These are phyloP conservation scores for Poeciliopsis presidionis DNA, from an alignment of 2,797 vertebrate genomes.

Conservation along the genomic window DNA sequence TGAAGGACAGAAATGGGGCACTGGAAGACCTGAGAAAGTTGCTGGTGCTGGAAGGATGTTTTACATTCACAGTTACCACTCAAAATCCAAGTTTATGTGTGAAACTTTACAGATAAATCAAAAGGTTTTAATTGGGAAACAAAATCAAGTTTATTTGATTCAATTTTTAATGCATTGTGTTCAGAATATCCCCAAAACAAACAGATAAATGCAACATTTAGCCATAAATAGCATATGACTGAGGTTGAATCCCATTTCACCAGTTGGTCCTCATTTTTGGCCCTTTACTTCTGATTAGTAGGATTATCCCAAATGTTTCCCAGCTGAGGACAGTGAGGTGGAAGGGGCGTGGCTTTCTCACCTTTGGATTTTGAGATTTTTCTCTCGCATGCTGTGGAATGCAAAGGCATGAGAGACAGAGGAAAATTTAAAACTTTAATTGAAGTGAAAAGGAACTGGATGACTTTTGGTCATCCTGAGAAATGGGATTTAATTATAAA, in stretches of 20 bases:
- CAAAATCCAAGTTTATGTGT: conserved; percentile 21
- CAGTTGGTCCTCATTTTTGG: neutral
- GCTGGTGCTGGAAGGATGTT: conserved; percentile 7
- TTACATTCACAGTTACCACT: conserved; percentile 18
- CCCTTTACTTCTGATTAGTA: neutral
- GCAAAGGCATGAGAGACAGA: no score
- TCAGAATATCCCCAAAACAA: neutral
- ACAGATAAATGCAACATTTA: neutral
- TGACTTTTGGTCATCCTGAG: neutral
- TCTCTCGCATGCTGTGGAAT: no score
- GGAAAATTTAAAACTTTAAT: neutral
- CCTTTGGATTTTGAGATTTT: neutral
- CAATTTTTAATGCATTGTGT: neutral
- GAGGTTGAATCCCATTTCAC: neutral
- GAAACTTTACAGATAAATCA: conserved; percentile 11
- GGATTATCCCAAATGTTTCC: neutral
- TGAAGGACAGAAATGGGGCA: conserved; percentile 11
- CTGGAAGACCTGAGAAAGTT: conserved; percentile 24
- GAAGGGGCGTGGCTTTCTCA: neutral
- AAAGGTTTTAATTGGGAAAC: neutral
- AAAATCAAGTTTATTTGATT: neutral
- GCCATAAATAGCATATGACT: neutral
- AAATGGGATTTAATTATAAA: neutral
- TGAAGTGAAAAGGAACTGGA: neutral
- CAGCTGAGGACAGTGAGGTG: neutral